Conservation (phyloP, 2,113 vertebrate species). For the Cairina moschata region DNA sequence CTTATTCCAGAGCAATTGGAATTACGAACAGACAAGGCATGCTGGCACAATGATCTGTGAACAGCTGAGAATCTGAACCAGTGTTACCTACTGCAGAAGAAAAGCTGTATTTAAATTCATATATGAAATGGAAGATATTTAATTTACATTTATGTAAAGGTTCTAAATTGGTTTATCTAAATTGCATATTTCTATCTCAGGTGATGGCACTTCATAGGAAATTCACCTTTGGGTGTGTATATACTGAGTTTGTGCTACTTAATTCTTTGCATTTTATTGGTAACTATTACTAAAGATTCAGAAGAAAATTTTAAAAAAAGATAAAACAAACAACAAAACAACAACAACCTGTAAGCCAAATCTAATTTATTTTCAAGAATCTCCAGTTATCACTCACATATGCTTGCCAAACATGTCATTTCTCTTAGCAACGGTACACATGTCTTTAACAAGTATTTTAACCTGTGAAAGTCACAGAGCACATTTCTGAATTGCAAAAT, state of each 20-base stretch:
- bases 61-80: constrained; percentile 8
- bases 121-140: not conserved
- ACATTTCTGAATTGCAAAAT: constrained; percentile 24
- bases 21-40: not conserved
- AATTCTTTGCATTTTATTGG: constrained; percentile 24
- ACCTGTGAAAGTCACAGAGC: constrained; percentile 41
- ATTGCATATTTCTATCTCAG: not conserved
- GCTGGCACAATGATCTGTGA: not conserved
- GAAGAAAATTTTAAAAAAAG: constrained; percentile 8
- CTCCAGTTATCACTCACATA: constrained; percentile 36
- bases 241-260: not conserved
- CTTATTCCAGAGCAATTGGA: not conserved
- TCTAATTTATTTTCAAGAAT: constrained; percentile 55
- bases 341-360: constrained; percentile 34
- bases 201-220: not conserved
- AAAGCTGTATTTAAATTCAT: constrained; percentile 2
- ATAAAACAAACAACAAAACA: not conserved
- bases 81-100: not conserved
- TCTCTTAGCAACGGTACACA: constrained; percentile 59
- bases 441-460: constrained; percentile 57
- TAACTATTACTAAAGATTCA: constrained; percentile 34
- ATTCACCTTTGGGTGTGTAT: not conserved
- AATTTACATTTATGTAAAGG: not conserved
- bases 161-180: not conserved
- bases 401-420: constrained; percentile 54